These are phyloP conservation scores for Lamellibrachia satsuma DNA, from an alignment of 2,888 invertebrate genomes.

Conservation along the genomic window DNA sequence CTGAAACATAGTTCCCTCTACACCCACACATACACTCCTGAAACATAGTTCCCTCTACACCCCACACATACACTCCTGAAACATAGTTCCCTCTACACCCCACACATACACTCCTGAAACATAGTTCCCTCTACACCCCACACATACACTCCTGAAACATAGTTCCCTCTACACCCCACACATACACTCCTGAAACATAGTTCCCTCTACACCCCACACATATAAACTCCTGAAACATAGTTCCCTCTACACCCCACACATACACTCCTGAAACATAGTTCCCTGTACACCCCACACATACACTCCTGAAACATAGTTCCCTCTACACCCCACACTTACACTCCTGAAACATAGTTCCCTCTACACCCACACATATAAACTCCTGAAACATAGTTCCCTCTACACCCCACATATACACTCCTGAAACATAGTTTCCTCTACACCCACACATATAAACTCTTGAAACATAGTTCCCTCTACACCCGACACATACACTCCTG, in stretches of 20 bases:
- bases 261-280: not conserved
- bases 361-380: not conserved
- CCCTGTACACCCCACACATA: not conserved
- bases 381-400: too few species aligned
- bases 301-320: not conserved
- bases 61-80: not conserved
- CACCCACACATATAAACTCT: too few species aligned
- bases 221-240: too few species aligned
- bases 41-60: not conserved
- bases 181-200: slow-evolving; percentile 76
- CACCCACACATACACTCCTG: not conserved
- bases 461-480: too few species aligned
- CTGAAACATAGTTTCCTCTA: too few species aligned
- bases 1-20: not conserved
- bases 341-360: not conserved
- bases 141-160: too few species aligned
- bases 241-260: slow-evolving; percentile 69
- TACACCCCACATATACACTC: too few species aligned
- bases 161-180: slow-evolving; percentile 96
- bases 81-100: too few species aligned
- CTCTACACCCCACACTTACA: not conserved
- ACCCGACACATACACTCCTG: too few species aligned
- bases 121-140: too few species aligned
- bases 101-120: too few species aligned
- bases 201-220: not conserved